These are phyloP conservation scores for Bellardia bayeri DNA, from an alignment of 2,888 invertebrate genomes.

Conservation along the genomic window DNA sequence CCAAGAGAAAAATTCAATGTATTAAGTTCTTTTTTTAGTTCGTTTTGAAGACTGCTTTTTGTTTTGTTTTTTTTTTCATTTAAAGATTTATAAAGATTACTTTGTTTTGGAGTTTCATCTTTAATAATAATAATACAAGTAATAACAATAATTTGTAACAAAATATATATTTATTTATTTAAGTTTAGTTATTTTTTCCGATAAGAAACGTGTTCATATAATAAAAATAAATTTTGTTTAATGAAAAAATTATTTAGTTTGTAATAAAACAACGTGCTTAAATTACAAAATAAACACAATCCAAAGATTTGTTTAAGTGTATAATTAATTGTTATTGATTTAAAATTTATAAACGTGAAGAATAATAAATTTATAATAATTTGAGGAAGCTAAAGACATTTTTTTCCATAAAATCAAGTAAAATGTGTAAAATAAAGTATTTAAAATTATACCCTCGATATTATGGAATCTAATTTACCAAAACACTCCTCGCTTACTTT, in stretches of 20 bases:
- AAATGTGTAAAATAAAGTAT: too few relatives aligned
- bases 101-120: slow-evolving; percentile 53
- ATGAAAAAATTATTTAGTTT: slow-evolving; percentile 38
- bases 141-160: slow-evolving; percentile 68
- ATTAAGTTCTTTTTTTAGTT: slow-evolving; percentile 55
- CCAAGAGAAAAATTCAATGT: slow-evolving; percentile 26
- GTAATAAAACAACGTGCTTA: slow-evolving; percentile 44
- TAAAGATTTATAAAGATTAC: slow-evolving; percentile 70
- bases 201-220: slow-evolving; percentile 69
- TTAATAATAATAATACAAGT: slow-evolving; percentile 46
- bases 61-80: slow-evolving; percentile 2
- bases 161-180: slow-evolving; percentile 64
- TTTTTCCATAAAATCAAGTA: too few relatives aligned
- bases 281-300: slow-evolving; percentile 31
- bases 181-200: slow-evolving; percentile 34
- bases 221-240: slow-evolving; percentile 71
- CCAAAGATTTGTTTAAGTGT: background rate
- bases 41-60: slow-evolving; percentile 6
- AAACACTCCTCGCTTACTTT: too few relatives aligned
- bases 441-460: too few relatives aligned
- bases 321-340: background rate
- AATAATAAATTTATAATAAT: too few relatives aligned
- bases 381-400: too few relatives aligned
- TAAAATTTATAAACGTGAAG: too few relatives aligned
- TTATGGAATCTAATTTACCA: too few relatives aligned